Evolutionary conservation across 2,888 invertebrate species (phyloP).

Genomic region (Cheilosia variabilis): DNA sequence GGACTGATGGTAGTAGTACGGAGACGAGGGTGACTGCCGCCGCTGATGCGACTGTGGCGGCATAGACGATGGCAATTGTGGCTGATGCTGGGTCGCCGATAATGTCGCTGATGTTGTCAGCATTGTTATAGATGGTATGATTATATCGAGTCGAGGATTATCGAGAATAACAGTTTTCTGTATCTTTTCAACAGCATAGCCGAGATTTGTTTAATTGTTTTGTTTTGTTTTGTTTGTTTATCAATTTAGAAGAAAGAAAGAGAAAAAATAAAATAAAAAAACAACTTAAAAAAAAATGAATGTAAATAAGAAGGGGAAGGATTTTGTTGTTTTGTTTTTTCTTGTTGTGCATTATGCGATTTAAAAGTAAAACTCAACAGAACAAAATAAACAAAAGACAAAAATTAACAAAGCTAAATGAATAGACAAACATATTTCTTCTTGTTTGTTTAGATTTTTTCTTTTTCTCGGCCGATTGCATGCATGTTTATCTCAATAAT

Average conservation of each 20-base stretch:
- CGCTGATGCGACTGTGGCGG: slow-evolving; percentile 43
- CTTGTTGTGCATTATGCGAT: slow-evolving; percentile 53
- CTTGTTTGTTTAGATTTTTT: slow-evolving; percentile 83
- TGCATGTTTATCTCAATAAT: slow-evolving; percentile 78
- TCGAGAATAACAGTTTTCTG: slow-evolving; percentile 80
- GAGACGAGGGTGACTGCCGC: slow-evolving; percentile 45
- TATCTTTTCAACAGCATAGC: slow-evolving; percentile 47
- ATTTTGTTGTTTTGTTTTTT: slow-evolving; percentile 76
- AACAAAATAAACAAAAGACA: slow-evolving; percentile 56
- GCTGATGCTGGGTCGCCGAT: slow-evolving; percentile 78
- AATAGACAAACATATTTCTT: slow-evolving; percentile 60
- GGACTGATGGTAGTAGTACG: slow-evolving; percentile 60
- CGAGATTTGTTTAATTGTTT: slow-evolving; percentile 38
- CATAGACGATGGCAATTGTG: slow-evolving; percentile 77
- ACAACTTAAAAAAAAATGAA: slow-evolving; percentile 80
- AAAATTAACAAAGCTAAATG: slow-evolving; percentile 59
- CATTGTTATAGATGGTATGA: slow-evolving; percentile 77
- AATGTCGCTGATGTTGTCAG: slow-evolving; percentile 78
- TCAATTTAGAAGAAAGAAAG: slow-evolving; percentile 75
- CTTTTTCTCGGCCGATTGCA: slow-evolving; percentile 83
- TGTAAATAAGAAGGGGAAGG: slow-evolving; percentile 80
- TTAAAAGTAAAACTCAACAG: slow-evolving; percentile 71
- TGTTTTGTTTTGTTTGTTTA: slow-evolving; percentile 37
- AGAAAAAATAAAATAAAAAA: slow-evolving; percentile 78
- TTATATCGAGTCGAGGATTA: slow-evolving; percentile 78